Evolutionary conservation across 2,888 invertebrate species (phyloP).

Genomic region (Sepiola atlantica): DNA sequence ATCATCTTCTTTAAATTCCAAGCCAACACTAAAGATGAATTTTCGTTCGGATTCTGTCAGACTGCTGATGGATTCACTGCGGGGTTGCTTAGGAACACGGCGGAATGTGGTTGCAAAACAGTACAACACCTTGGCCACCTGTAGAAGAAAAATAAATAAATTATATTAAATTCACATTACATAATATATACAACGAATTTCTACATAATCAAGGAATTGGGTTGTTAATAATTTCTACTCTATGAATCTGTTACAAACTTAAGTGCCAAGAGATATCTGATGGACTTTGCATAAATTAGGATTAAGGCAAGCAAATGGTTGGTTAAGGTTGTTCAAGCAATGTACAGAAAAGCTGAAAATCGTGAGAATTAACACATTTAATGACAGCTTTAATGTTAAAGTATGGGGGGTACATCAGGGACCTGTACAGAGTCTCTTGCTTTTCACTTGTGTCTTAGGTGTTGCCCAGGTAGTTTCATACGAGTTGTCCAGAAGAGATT

Average conservation of each 20-base stretch:
- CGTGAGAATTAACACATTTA: too few relatives aligned
- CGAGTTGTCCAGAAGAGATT: too few relatives aligned
- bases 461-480: too few relatives aligned
- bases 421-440: too few relatives aligned
- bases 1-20: slow-evolving; percentile 84
- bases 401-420: too few relatives aligned
- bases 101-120: slow-evolving; percentile 97
- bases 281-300: too few relatives aligned
- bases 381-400: too few relatives aligned
- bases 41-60: slow-evolving; percentile 75
- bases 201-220: neutral
- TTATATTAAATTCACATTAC: neutral
- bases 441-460: too few relatives aligned
- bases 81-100: slow-evolving; percentile 80
- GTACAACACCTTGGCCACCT: slow-evolving; percentile 78
- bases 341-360: too few relatives aligned
- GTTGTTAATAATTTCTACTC: neutral
- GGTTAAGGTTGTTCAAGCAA: too few relatives aligned
- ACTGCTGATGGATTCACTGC: slow-evolving; percentile 54
- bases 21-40: slow-evolving; percentile 90
- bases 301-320: too few relatives aligned
- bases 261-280: neutral
- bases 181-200: neutral
- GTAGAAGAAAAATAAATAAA: slow-evolving; percentile 51
- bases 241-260: neutral